Conservation (phyloP, 2,888 invertebrate species). For the Ethmia dodecea region DNA sequence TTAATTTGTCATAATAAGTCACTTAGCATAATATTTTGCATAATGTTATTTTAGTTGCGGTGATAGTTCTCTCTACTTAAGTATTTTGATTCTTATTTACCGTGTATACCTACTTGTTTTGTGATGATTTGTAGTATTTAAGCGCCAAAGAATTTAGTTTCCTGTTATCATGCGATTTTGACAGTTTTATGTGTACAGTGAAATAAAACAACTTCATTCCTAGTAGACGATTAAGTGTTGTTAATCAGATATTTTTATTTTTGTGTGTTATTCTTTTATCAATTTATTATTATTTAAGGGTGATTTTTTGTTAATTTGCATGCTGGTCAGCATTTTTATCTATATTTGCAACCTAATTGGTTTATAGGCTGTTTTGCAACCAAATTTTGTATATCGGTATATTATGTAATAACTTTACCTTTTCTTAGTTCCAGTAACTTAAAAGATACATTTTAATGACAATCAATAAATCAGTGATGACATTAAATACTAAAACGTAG, state of each 20-base stretch:
- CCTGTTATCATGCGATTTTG: conserved; percentile 63
- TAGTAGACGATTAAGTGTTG: conserved; percentile 35
- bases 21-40: conserved; percentile 18
- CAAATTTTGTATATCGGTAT: background rate
- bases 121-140: conserved; percentile 59
- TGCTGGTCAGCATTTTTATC: conserved; percentile 42
- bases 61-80: conserved; percentile 37
- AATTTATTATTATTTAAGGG: conserved; percentile 32
- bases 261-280: conserved; percentile 32
- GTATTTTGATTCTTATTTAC: conserved; percentile 20
- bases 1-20: conserved; percentile 14
- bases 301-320: conserved; percentile 41
- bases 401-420: conserved; percentile 1
- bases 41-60: conserved; percentile 29
- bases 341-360: background rate
- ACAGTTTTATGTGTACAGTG: conserved; percentile 38
- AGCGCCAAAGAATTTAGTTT: conserved; percentile 67
- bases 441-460: conserved; percentile 38
- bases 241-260: conserved; percentile 23
- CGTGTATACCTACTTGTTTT: conserved; percentile 37
- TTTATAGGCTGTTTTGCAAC: background rate
- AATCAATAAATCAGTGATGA: conserved; percentile 11
- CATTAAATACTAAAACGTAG: conserved; percentile 10
- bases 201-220: conserved; percentile 37
- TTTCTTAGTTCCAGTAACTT: conserved; percentile 22